Evolutionary conservation across 2,888 invertebrate genomes (phyloP).

Genomic region (Acleris literana): DNA sequence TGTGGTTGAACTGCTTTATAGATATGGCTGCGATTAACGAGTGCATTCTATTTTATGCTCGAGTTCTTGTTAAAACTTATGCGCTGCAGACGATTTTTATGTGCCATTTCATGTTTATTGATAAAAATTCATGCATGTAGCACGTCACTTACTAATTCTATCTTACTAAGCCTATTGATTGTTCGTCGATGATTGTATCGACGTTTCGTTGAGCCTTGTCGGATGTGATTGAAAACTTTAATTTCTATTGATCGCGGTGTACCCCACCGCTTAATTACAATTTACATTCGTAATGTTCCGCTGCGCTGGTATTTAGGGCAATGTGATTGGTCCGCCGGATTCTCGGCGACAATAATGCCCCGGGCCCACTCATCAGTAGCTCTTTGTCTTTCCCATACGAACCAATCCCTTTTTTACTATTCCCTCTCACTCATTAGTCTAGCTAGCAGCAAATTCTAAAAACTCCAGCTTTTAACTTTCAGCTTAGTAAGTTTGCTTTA

Average conservation of each 20-base stretch:
- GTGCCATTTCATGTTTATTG: slow-evolving; percentile 13
- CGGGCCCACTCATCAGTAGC: slow-evolving; percentile 51
- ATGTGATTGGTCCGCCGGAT: slow-evolving; percentile 67
- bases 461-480: slow-evolving; percentile 3
- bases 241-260: slow-evolving; percentile 21
- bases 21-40: slow-evolving; percentile 24
- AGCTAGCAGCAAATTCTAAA: neutral
- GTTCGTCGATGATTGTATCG: neutral
- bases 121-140: slow-evolving; percentile 1
- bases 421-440: neutral
- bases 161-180: neutral
- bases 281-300: slow-evolving; percentile 32
- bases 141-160: neutral
- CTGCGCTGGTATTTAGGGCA: slow-evolving; percentile 63
- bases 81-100: slow-evolving; percentile 9
- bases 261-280: slow-evolving; percentile 28
- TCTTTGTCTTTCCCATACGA: slow-evolving; percentile 57
- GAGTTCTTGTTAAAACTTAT: slow-evolving; percentile 16
- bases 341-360: slow-evolving; percentile 56
- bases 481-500: neutral
- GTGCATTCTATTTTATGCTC: slow-evolving; percentile 27
- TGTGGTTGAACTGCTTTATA: slow-evolving; percentile 22
- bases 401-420: slow-evolving; percentile 35
- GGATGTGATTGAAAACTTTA: slow-evolving; percentile 3
- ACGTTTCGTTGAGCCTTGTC: slow-evolving; percentile 1